These are phyloP conservation scores for Phycodurus eques DNA, from an alignment of 2,113 vertebrate genomes.

Conservation along the genomic window DNA sequence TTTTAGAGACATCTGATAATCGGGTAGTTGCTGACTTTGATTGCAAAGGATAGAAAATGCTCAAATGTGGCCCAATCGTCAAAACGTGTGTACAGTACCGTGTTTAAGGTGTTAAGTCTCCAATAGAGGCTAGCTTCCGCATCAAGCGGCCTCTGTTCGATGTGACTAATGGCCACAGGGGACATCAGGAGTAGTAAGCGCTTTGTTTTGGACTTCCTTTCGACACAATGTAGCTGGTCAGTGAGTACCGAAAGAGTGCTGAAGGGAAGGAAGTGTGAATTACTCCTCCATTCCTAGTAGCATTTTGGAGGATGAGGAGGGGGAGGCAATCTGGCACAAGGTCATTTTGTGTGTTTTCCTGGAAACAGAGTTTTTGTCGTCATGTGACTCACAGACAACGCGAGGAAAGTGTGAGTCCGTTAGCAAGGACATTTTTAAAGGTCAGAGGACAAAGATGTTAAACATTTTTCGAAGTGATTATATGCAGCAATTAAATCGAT, in stretches of 20 bases:
- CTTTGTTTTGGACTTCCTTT: conserved; percentile 58
- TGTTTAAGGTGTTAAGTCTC: conserved; percentile 26
- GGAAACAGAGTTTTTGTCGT: conserved; percentile 18
- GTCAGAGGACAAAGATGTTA: too few relatives aligned
- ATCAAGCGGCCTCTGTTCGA: conserved; percentile 24
- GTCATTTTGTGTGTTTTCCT: conserved; percentile 31
- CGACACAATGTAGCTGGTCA: conserved; percentile 21
- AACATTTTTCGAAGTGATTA: too few relatives aligned
- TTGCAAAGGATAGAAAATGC: not conserved
- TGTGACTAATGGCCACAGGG: conserved; percentile 47
- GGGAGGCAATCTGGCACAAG: not conserved
- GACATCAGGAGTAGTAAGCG: conserved; percentile 32
- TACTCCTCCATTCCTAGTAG: conserved; percentile 33
- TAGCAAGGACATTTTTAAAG: conserved; percentile 1
- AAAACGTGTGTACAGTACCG: too few relatives aligned
- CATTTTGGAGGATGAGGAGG: conserved; percentile 30
- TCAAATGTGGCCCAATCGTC: not conserved
- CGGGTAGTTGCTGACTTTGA: not conserved
- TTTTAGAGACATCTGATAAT: not conserved
- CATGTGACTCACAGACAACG: conserved; percentile 25
- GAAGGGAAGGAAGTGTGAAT: conserved; percentile 33
- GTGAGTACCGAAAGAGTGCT: conserved; percentile 11
- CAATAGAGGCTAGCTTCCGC: conserved; percentile 14
- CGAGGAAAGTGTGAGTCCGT: not conserved
- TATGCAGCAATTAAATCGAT: too few relatives aligned